Evolutionary conservation across 2,888 invertebrate species (phyloP), one percentile per base, ranked within the genome.

Genomic region (Brachynemurus nebulosus): DNA sequence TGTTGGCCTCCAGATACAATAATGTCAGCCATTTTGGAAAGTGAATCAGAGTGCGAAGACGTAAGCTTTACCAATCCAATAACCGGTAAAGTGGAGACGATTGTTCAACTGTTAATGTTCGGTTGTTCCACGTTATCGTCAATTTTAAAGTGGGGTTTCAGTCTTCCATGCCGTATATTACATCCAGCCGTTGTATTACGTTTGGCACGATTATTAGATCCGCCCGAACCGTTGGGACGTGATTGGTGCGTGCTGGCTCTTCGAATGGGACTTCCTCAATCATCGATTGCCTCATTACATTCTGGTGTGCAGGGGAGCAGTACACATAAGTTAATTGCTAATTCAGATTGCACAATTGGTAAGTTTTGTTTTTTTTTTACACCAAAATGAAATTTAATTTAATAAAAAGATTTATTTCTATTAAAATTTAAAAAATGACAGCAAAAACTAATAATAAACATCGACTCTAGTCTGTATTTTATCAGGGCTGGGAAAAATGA

Each of bases 201-300:
- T 57, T 59, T 86, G 44, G 78, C 81, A 51, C 69, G 73, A 48
- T 63, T 80, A 53, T 63, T 86, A 45, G 84, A 86, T 63, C 80
- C 80, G 14, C 80, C 81, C 1, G 80, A 80, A 59, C 73, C 75
- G 11, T 69, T 76, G 46, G 81, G 81, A 16, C 74, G 78, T 55
- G 84, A 86, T 59, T 86, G 86, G 86, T 74, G 84, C 57, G 70
- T 82, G 56, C 62, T 86, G 46, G 84, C 85, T 11, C 72, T 79
- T 41, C 70, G 77, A 50, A 66, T 86, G 45, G 78, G 79, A 42
- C 51, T 66, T 17, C 59, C 57, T 43, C 64, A 65, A 50, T 63
- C 65, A 44, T 58, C 58, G 36, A 64, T 66, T 30, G 66, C 63
- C 11, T 59, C 64, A 2, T 53, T 64, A 33, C 37, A 44, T 37